Evolutionary conservation across 2,113 vertebrate species (phyloP), one percentile per base, ranked within the genome.

Genomic region (Carassius carassius): DNA sequence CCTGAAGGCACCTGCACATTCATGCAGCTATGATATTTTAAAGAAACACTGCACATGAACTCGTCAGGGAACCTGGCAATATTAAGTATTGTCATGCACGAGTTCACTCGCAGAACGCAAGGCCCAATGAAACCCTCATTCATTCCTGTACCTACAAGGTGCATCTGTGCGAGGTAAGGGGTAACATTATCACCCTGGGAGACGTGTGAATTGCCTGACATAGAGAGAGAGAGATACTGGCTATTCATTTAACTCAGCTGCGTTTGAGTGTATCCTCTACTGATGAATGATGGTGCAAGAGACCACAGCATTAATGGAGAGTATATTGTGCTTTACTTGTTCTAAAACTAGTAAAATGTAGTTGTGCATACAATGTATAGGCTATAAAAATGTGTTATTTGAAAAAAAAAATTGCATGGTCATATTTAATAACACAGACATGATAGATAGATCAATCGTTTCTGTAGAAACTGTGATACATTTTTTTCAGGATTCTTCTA

Each of bases 61-160:
- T 51, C 21, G 14, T 58, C 70, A 58, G 37, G 44, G 56, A 58
- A 62, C 47, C n/a, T 16, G 12, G 10, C 35, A 2, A 2, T 76
- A 87, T 87, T 67, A 49, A 32, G 65, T 17, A 54, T 65, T 84
- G 86, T 67, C 49, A 37, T 80, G 76, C 67, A 78, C 10, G 70
- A 87, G 60, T 65, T 78, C 21, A 73, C 56, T 54, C 23, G 67
- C 49, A 78, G 56, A 70, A 84, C 58, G 41, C 67, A 49, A 19
- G 17, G 13, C 16, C 3, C 51, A 60, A 49, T 21, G 44, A 78
- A 54, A 62, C 32, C 60, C 77, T 76, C 32, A n/a, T 78, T 44
- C 69, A 80, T 44, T 41, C 56, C 58, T 51, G 49, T 49, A 60
- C 49, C 65, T 73, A 65, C 77, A 85, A 77, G 84, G 76, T 70